Base-by-base conservation (phyloP, 2,113 vertebrate genomes). In the Gymnorhina tibicen region DNA sequence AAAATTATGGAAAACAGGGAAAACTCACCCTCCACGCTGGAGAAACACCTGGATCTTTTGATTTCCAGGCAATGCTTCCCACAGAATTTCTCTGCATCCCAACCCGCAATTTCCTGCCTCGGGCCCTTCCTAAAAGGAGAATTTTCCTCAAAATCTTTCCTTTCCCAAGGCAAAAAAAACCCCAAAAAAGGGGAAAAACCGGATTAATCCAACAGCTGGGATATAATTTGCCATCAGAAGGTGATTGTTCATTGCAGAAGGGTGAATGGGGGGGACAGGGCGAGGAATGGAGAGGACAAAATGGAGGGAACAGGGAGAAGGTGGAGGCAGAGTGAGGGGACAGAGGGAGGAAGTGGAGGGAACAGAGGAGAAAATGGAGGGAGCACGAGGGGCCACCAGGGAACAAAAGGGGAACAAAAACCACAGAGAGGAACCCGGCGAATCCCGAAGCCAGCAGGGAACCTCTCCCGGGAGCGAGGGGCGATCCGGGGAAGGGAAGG, bases 111-210 rank as follows among this genome's bases (percentile, higher is more conserved):
- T 58, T 63, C 47, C 49, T 42, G 12, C 55, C 49, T 28, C 8
- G 4, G 4, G 11, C 37, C 37, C 7, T 67, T 56, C 41, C 12
- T 41, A 23, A 56, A 35, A 58, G 3, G 13, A 62, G 10, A 72
- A 3, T 35, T 47, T 15, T 28, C 44, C 33, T 13, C 5, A 6
- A 42, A 84, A 50, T 8, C 18, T 22, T 44, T 13, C 23, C 19
- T 44, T 33, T 27, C 10, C 18, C 59, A 49, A 58, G 8, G 30
- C 1, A 33, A 55, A 47, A 53, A 52, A 35, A 55, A n/a, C n/a
- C n/a, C n/a, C 18, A 37, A 16, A 30, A 35, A 10, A 6, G 5
- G 3, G 6, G 2, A 15, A 9, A 53, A 2, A 0, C 3, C 0
- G 37, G 19, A 15, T 16, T 14, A 68, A 56, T 83, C 59, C 70